Conservation (phyloP, 2,113 vertebrate genomes). For the Circaetus gallicus region DNA sequence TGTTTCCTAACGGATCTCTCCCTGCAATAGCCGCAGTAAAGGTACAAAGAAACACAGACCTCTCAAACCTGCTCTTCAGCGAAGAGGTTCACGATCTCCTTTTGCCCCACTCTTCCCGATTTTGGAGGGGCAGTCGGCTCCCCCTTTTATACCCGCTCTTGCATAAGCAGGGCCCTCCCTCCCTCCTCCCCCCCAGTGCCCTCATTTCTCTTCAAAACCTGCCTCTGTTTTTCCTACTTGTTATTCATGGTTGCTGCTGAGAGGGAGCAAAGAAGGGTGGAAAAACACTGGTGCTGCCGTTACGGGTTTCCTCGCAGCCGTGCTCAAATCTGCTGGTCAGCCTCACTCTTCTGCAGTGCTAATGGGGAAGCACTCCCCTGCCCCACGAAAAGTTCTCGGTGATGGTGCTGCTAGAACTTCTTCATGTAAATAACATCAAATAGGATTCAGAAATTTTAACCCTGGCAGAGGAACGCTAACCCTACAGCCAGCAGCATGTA, state of each 20-base stretch:
- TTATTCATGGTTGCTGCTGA: conserved; percentile 41
- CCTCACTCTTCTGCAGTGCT: background rate
- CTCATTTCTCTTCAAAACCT: conserved; percentile 51
- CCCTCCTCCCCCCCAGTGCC: background rate
- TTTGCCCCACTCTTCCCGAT: background rate
- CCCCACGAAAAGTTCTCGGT: rapidly evolving
- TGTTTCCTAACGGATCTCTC: rapidly evolving
- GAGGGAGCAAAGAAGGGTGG: background rate
- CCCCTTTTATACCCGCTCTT: conserved; percentile 33
- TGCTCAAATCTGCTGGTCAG: background rate
- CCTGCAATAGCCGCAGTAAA: background rate
- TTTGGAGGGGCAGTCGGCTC: background rate
- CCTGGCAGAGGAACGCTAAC: background rate
- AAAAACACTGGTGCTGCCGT: background rate
- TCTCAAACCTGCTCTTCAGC: background rate
- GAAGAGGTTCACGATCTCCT: background rate
- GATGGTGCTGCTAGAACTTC: background rate
- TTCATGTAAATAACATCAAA: background rate
- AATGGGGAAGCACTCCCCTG: background rate
- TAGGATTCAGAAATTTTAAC: background rate
- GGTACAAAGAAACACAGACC: conserved; percentile 12
- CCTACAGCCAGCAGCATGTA: background rate
- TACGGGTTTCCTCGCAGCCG: background rate
- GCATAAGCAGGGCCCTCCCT: background rate
- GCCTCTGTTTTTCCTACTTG: conserved; percentile 64